A percentile compares a stretch with the other conserved stretches of the same genome.
These are phyloP conservation scores for Hormaphis cornu DNA, from an alignment of 1,140 invertebrate species.

Conservation along the genomic window DNA sequence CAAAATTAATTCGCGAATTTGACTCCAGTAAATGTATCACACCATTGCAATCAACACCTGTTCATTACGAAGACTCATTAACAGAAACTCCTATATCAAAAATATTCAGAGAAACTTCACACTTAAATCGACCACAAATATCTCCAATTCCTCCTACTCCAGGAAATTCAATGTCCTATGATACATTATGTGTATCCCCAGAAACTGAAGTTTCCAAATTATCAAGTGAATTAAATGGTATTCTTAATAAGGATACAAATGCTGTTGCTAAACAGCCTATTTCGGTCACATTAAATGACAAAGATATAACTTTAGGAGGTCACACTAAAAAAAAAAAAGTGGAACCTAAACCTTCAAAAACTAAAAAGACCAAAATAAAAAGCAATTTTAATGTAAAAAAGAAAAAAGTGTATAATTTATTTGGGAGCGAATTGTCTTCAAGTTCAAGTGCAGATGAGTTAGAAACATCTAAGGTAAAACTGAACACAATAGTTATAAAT, in stretches of 20 bases:
- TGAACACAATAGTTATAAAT: neutral
- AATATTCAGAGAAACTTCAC: constrained; percentile 18
- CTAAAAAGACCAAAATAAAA: neutral
- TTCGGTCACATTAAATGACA: no score
- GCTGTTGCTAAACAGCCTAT: no score
- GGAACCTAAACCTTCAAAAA: neutral
- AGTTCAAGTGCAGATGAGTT: neutral
- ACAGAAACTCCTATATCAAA: constrained; percentile 13
- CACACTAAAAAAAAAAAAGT: neutral
- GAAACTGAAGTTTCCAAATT: neutral
- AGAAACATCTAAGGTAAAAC: neutral
- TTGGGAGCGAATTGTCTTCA: constrained; percentile 12
- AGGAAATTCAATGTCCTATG: constrained; percentile 12
- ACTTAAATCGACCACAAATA: constrained; percentile 18
- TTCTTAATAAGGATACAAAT: no score
- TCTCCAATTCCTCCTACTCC: constrained; percentile 27
- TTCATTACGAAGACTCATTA: constrained; percentile 1
- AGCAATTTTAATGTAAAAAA: neutral
- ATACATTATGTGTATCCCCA: neutral
- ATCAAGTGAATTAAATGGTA: neutral
- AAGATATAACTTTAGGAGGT: neutral
- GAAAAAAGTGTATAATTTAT: constrained; percentile 18
- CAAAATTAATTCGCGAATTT: constrained; percentile 4
- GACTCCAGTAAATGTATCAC: constrained; percentile 5
- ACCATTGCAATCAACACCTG: constrained; percentile 2